Percentiles rank a stretch among this genome's conserved stretches.
Conservation (phyloP, 2,113 vertebrate species). For the Anguilla japonica region DNA sequence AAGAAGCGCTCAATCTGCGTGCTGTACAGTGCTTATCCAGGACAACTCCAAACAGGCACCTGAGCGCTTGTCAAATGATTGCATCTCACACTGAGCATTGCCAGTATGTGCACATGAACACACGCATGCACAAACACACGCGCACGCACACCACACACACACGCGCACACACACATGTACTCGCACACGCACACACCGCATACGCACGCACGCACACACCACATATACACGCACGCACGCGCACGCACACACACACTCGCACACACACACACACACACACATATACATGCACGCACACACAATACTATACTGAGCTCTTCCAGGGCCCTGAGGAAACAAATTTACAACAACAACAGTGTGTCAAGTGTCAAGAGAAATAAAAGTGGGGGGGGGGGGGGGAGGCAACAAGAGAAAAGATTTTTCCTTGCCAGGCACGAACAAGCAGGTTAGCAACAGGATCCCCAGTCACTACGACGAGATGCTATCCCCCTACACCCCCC, state of each 20-base stretch:
- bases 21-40: background rate
- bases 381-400: no score
- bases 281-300: background rate
- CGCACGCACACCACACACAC: no score
- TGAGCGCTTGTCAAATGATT: conserved; percentile 8
- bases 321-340: no score
- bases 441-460: background rate
- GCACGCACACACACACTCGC: no score
- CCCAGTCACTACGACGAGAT: background rate
- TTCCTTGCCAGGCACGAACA: background rate
- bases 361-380: background rate
- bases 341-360: background rate
- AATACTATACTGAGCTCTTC: background rate
- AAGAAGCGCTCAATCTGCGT: background rate
- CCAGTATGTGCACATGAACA: background rate
- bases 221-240: no score
- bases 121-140: no score
- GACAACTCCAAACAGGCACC: background rate
- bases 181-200: background rate
- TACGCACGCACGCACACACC: background rate
- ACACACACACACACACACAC: background rate
- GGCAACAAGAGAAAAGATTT: background rate
- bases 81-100: conserved; percentile 1
- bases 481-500: background rate
- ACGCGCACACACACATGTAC: no score